These are phyloP conservation scores for Achlya flavicornis DNA, from an alignment of 2,888 invertebrate genomes.

Conservation along the genomic window DNA sequence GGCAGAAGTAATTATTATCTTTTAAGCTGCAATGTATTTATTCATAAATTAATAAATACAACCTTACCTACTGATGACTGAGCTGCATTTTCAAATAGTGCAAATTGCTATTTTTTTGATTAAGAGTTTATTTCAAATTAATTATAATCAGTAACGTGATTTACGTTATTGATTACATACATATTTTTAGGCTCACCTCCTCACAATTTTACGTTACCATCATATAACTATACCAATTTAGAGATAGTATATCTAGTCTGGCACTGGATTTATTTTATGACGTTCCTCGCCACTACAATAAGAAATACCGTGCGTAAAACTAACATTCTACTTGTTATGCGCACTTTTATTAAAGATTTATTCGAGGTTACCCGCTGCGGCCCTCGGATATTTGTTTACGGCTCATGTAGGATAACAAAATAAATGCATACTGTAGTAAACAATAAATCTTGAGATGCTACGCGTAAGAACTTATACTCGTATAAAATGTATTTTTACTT, in stretches of 20 bases:
- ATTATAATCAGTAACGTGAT: too few species aligned
- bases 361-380: slow-evolving; percentile 35
- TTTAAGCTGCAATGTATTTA: too few species aligned
- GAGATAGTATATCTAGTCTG: not conserved
- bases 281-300: not conserved
- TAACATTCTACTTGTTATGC: slow-evolving; percentile 33
- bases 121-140: too few species aligned
- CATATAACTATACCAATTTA: not conserved
- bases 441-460: slow-evolving; percentile 18
- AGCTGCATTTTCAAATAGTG: too few species aligned
- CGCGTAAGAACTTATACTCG: slow-evolving; percentile 10
- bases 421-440: slow-evolving; percentile 30
- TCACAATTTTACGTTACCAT: not conserved
- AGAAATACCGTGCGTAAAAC: slow-evolving; percentile 31
- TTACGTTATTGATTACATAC: too few species aligned
- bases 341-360: slow-evolving; percentile 48
- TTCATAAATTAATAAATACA: too few species aligned
- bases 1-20: too few species aligned
- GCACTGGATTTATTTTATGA: slow-evolving; percentile 1
- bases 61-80: too few species aligned
- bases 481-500: not conserved
- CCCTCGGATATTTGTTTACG: slow-evolving; percentile 49
- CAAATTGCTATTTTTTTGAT: too few species aligned
- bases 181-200: not conserved
- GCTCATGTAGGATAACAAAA: slow-evolving; percentile 38